Evolutionary conservation across 2,888 invertebrate species (phyloP).

Genomic region (Oxycera nigricornis): DNA sequence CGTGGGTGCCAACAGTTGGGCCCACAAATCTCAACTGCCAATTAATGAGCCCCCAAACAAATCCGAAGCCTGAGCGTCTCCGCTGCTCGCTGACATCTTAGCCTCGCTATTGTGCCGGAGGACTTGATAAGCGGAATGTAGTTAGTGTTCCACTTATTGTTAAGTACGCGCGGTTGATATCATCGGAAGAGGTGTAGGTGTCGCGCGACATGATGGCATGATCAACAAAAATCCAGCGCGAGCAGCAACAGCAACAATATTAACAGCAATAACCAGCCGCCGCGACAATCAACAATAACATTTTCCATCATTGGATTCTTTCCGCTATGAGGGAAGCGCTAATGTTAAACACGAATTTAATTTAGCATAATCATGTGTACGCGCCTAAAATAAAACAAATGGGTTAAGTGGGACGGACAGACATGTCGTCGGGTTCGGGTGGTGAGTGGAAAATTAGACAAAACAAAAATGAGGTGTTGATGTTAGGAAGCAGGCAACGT

Average conservation of each 20-base stretch:
- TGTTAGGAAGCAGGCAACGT: too few relatives aligned
- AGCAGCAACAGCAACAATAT: neutral
- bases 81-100: neutral
- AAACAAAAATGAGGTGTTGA: too few relatives aligned
- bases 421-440: neutral
- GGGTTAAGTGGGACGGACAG: neutral
- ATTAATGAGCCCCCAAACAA: neutral
- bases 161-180: neutral
- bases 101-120: neutral
- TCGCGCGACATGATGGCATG: neutral
- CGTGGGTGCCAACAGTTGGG: neutral
- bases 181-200: conserved; percentile 8
- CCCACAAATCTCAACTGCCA: neutral
- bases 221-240: conserved; percentile 2
- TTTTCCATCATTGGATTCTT: neutral
- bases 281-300: conserved; percentile 1
- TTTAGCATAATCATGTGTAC: neutral
- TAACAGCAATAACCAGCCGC: neutral
- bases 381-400: neutral
- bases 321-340: neutral
- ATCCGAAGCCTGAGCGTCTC: neutral
- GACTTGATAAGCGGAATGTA: neutral
- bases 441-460: too few relatives aligned
- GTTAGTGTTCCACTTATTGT: neutral
- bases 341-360: neutral